These are phyloP conservation scores for Elgaria multicarinata DNA, from an alignment of 2,113 vertebrate species.

Conservation along the genomic window DNA sequence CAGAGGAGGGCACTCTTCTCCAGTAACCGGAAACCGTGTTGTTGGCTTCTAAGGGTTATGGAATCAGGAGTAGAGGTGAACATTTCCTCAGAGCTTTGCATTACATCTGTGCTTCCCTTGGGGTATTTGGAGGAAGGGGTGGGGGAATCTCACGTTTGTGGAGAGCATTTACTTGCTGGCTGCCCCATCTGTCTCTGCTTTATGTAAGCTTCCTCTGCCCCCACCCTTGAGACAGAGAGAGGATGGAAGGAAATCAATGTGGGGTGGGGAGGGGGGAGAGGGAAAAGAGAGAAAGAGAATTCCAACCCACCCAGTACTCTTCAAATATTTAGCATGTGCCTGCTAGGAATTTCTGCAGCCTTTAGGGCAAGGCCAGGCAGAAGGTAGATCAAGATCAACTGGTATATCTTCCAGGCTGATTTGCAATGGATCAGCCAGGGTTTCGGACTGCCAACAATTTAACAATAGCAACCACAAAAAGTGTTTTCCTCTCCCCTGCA, in stretches of 20 bases:
- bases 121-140: not conserved
- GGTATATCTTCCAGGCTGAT: not conserved
- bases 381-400: not conserved
- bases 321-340: conserved; percentile 63
- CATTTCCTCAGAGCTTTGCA: not conserved
- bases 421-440: not conserved
- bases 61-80: not conserved
- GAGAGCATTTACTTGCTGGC: not conserved
- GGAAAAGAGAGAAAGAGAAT: not conserved
- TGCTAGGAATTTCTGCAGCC: conserved; percentile 69
- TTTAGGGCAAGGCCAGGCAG: conserved; percentile 51
- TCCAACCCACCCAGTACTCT: conserved; percentile 67
- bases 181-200: conserved; percentile 17
- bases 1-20: not conserved
- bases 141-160: not conserved
- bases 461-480: not conserved
- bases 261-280: not conserved
- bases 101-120: not conserved
- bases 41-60: not conserved
- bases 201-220: not conserved
- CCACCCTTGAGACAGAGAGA: not conserved
- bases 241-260: not conserved
- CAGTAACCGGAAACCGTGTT: not conserved
- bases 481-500: not conserved
- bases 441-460: not conserved